Base-by-base conservation (phyloP, 2,113 vertebrate species). In the Emydura subglobosa region DNA sequence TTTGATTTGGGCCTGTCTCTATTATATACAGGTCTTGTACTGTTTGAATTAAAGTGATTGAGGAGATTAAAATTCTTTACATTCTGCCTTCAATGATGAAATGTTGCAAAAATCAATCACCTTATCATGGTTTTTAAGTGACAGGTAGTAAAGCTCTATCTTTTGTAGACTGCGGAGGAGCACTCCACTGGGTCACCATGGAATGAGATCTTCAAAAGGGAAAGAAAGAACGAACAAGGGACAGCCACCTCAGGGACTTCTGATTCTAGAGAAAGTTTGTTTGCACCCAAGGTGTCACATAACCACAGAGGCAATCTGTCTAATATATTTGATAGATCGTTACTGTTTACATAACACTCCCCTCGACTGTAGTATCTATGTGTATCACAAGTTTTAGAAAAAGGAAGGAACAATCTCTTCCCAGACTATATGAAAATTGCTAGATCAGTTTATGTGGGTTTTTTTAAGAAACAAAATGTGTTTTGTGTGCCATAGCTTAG, bases 291-390 rank as follows among this genome's bases (percentile, higher is more conserved):
- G 29, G 57, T 91, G 94, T 95, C 2, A 0, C 39, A 39, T 39
- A 39, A 39, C 39, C 39, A 39, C 39, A 39, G 39, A 39, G 39
- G 39, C 39, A 39, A 39, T 92, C 47, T 91, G 51, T 86, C 95
- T 85, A 95, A 96, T 44, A 39, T 53, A 92, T 87, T 55, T 91
- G 91, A 42, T 91, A 83, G 47, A 27, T 53, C 34, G n/a, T 49
- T 65, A 79, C 79, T 91, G 80, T 87, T 85, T 87, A 29, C 68
- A 59, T 87, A 79, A 44, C 74, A 39, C 78, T 93, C 57, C 9
- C 3, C 39, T 39, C 39, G 68, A 29, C 55, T 90, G 85, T 2
- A 27, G 65, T 93, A 44, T 76, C 22, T 76, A 78, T 65, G 72
- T 31, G 61, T 39, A 87, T 87, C 65, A 39, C 39, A 44, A 39